phyloP scores from a whole-genome alignment of 1,140 invertebrate species.

The Asbolus verrucosus region DNA sequence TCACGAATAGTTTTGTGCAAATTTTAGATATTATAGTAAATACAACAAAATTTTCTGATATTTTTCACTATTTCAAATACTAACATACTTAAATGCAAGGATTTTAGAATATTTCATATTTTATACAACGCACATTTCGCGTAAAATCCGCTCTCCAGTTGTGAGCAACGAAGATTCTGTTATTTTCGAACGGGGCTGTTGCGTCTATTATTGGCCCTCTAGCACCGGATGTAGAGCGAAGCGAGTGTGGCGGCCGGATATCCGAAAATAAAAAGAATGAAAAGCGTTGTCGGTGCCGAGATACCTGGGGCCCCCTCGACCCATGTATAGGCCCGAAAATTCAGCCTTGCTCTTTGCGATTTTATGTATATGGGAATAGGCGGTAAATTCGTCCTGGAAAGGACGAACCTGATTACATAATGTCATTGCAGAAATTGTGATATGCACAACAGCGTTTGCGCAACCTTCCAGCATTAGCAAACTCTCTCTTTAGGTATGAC shows the following conservation, averaged over 20 bases:
- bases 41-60: too few relatives aligned
- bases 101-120: too few relatives aligned
- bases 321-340: not conserved
- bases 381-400: not conserved
- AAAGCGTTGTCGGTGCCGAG: too few relatives aligned
- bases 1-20: too few relatives aligned
- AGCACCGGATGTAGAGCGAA: constrained; percentile 29
- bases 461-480: constrained; percentile 25
- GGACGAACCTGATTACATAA: constrained; percentile 10
- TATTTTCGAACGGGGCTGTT: too few relatives aligned
- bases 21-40: too few relatives aligned
- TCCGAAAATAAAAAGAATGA: constrained; percentile 39
- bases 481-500: constrained; percentile 35
- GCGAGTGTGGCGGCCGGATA: constrained; percentile 26
- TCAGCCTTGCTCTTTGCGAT: not conserved
- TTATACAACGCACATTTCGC: too few relatives aligned
- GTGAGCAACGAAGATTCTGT: too few relatives aligned
- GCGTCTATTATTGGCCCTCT: constrained; percentile 42
- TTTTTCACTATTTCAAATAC: too few relatives aligned
- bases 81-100: too few relatives aligned
- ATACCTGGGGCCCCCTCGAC: constrained; percentile 14
- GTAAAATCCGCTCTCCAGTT: too few relatives aligned
- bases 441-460: constrained; percentile 15
- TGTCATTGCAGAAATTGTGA: constrained; percentile 20
- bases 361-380: too few relatives aligned